Evolutionary conservation across 1,140 invertebrate species (phyloP), one percentile per base, ranked within the genome.

Genomic region (Nebria ingens): DNA sequence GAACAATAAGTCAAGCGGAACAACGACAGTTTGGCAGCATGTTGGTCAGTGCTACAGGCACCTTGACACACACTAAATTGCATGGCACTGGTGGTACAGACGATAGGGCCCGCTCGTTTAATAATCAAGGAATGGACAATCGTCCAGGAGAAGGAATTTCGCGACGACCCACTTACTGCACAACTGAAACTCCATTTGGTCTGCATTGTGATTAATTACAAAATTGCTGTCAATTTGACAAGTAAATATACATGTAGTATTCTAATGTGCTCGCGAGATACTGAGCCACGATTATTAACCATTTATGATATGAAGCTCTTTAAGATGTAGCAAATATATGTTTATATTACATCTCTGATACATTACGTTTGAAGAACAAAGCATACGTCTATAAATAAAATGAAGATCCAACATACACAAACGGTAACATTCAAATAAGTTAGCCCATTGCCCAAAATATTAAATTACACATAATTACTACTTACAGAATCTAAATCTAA

Each of bases 151-250:
- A 45, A 45, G 40, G 17, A 4, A 45, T 45, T 45, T 45, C 40
- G 40, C 17, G 17, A 45, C 15, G 4, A 3, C 4, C 4, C 40
- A 11, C 40, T 45, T 34, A 17, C 40, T 12, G 17, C 3, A 17
- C 6, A 45, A 11, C 40, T 12, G 3, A 6, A 11, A 17, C 9
- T 45, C 15, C 15, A 45, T 9, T 17, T 45, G 40, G 40, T 45
- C 40, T 45, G 15, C 40, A 45, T 17, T 4, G 6, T 45, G n/a
- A n/a, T n/a, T n/a, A 45, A 45, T 45, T 45, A 17, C 40, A 45
- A 45, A 45, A 45, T 45, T 45, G 40, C 40, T 45, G n/a, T 17
- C 40, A 45, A 45, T 45, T 45, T 17, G 40, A 45, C 40, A 12
- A n/a, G n/a, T n/a, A 17, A 3, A 11, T 17, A 45, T 9, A 6